Base-by-base conservation (phyloP, 1,140 invertebrate species). In the Sycophaga agraensis region DNA sequence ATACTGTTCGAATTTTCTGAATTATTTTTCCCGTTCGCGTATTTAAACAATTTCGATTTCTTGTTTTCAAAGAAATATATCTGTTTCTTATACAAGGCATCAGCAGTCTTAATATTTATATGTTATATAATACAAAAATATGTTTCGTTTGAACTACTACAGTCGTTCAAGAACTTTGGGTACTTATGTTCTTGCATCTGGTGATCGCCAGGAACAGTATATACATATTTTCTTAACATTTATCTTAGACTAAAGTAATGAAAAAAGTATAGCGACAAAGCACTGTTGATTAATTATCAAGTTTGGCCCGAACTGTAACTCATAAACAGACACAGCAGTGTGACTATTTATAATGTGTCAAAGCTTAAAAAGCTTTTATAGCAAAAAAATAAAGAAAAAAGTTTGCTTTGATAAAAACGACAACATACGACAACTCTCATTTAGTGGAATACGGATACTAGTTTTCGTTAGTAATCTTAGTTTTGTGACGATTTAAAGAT, bases 111-210 rank as follows among this genome's bases (percentile, higher is more conserved):
- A 70, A 58, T 49, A 26, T 57, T 48, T 59, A 60, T 64, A 63
- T 40, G 59, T 48, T 26, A 39, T 70, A 61, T 61, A 59, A 68
- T 70, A 70, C 54, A 69, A 69, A 70, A 70, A 70, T 68, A 70
- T 65, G 61, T 54, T 59, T 64, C 39, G 19, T 54, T 67, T 34
- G 56, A 48, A 37, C 48, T 28, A 63, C 28, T 56, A 28, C 34
- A 37, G 28, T 43, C 31, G 26, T 59, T 59, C 40, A 39, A 59
- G 63, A 21, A 56, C 31, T 46, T 46, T 45, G 17, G 22, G 34
- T 42, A 16, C 39, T 17, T 22, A 19, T 50, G 2, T 60, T 22
- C 39, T 60, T 45, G 28, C 14, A 11, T 40, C 19, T 42, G 11
- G 21, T 43, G 24, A 49, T 53, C 43, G 26, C n/a, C 14, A 26